These are phyloP conservation scores for Hippolais icterina DNA, from an alignment of 2,113 vertebrate species.

Conservation along the genomic window DNA sequence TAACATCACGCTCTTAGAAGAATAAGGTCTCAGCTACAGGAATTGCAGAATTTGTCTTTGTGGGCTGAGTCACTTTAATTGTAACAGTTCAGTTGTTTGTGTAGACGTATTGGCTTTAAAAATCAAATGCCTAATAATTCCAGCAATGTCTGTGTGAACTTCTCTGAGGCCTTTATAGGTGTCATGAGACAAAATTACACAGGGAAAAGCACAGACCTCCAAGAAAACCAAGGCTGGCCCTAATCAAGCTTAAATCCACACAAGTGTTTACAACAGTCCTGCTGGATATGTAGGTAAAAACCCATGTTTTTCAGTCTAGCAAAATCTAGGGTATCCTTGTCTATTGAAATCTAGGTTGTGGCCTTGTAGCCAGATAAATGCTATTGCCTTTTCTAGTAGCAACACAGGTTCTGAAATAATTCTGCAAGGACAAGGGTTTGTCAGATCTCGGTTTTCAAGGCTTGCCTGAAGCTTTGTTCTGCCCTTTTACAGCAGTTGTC, in stretches of 20 bases:
- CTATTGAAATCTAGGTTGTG: background rate
- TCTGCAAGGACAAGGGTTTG: background rate
- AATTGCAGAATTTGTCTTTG: background rate
- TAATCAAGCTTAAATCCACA: background rate
- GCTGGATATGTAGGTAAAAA: background rate
- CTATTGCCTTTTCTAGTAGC: background rate
- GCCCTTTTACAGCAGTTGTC: background rate
- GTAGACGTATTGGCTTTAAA: background rate
- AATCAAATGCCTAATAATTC: background rate
- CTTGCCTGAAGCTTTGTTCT: background rate
- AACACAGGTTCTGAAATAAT: background rate
- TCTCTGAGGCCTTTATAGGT: background rate
- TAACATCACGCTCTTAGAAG: background rate
- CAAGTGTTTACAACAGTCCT: background rate
- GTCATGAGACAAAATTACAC: background rate
- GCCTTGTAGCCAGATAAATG: background rate
- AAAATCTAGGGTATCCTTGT: background rate
- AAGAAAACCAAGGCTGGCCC: background rate
- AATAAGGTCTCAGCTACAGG: background rate
- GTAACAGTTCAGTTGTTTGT: background rate
- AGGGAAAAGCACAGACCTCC: background rate
- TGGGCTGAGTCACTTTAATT: background rate
- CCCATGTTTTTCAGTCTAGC: accelerated
- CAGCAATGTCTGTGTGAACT: background rate
- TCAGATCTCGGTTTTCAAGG: background rate